phyloP scores from a whole-genome alignment of 2,797 vertebrate genomes.

The Anisognathus igniventris region DNA sequence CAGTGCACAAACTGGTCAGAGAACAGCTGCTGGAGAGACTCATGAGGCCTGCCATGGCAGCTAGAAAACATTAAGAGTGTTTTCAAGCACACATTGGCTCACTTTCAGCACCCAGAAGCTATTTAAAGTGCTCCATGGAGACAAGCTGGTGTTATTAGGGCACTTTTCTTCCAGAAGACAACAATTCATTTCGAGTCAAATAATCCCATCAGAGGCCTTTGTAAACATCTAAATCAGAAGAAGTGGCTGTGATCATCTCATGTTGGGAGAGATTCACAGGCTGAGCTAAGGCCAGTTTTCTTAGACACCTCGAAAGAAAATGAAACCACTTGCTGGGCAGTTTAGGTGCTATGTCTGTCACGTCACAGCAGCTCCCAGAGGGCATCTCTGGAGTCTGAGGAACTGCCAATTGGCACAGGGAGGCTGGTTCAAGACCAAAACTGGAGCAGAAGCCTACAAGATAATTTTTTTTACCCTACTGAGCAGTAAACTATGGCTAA shows the following conservation, averaged over 20 bases:
- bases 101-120: conserved; percentile 1
- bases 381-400: not conserved
- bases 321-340: not conserved
- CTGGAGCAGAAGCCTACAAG: not conserved
- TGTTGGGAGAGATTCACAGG: not conserved
- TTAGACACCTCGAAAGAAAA: not conserved
- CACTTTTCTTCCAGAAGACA: not conserved
- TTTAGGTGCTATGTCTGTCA: not conserved
- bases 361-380: not conserved
- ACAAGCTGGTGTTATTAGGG: not conserved
- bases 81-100: not conserved
- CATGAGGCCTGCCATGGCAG: not conserved
- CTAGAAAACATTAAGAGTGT: not conserved
- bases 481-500: not conserved
- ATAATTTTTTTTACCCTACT: not conserved
- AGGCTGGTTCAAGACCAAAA: not conserved
- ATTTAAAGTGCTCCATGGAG: conserved; percentile 2
- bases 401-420: not conserved
- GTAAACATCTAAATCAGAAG: not conserved
- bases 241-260: not conserved
- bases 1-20: not conserved
- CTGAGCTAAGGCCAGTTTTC: not conserved
- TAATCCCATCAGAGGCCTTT: not conserved
- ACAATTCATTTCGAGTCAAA: not conserved
- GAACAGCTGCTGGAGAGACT: not conserved